Conservation (phyloP, 2,113 vertebrate genomes). For the Ctenodactylus gundi region DNA sequence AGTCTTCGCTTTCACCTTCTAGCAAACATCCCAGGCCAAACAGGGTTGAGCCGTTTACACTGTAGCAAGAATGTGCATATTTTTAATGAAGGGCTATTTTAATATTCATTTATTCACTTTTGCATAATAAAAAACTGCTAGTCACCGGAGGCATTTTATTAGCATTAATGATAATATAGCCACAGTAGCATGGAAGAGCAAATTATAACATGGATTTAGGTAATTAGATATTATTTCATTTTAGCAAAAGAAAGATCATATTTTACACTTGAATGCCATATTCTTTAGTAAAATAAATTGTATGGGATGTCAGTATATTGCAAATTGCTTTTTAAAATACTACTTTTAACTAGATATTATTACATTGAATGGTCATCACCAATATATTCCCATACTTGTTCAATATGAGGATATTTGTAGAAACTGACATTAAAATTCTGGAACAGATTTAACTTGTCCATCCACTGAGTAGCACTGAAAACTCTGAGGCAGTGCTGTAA, state of each 20-base stretch:
- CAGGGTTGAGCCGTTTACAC: background rate
- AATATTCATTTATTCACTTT: conserved; percentile 80
- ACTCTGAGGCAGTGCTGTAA: background rate
- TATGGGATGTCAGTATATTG: background rate
- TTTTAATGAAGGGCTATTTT: conserved; percentile 68
- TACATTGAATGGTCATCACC: background rate
- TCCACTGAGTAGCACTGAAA: background rate
- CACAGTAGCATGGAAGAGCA: conserved; percentile 56
- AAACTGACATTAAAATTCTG: conserved; percentile 16
- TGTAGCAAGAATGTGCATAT: background rate
- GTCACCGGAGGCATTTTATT: conserved; percentile 72
- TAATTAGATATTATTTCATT: conserved; percentile 65
- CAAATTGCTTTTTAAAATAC: background rate
- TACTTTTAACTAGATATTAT: background rate
- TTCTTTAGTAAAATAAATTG: conserved; percentile 24
- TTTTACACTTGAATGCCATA: conserved; percentile 37
- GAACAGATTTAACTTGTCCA: background rate
- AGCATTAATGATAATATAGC: conserved; percentile 75
- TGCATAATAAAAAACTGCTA: conserved; percentile 67
- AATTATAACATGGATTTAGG: conserved; percentile 71
- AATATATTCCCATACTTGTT: background rate
- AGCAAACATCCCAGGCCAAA: background rate
- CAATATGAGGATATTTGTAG: background rate
- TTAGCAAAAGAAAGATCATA: conserved; percentile 16
- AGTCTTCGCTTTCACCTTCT: conserved; percentile 15